Base-by-base conservation (phyloP, 1,140 invertebrate genomes). In the Camponotus pennsylvanicus region DNA sequence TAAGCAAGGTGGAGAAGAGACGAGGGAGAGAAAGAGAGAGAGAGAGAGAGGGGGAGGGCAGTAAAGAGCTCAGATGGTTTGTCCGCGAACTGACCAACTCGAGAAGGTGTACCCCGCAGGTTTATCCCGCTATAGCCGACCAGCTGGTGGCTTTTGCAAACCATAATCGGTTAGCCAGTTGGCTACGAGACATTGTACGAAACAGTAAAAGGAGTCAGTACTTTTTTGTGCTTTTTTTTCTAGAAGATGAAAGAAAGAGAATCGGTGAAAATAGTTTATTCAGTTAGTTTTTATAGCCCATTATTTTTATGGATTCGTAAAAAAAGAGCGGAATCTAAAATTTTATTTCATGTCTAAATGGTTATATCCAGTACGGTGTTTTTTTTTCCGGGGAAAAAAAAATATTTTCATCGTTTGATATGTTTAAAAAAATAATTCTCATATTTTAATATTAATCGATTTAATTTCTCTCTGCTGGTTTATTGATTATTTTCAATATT, bases 51-150 rank as follows among this genome's bases (percentile, higher is more conserved):
- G 32, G 55, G 15, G 18, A 76, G 63, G 15, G 15, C 42, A 71
- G 78, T 87, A 83, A 84, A 90, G 88, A 84, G 71, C 88, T 78
- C 88, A 89, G 89, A 78, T 87, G 85, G 85, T 84, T 78, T n/a
- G 57, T 57, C 8, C 52, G 32, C 21, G 9, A 57, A 55, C 32
- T 13, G 57, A 71, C 42, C 77, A 32, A 40, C 61, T 63, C 52
- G 32, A 52, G 40, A 71, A 79, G 67, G 66, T 40, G 27, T 34
- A 49, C 8, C 8, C n/a, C 15, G 4, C 49, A 78, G 78, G 59
- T 83, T 89, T 40, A 55, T 61, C n/a, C 40, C 34, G 6, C 11
- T 40, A 32, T 21, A 57, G 37, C 69, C 67, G 34, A 75, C 75
- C 55, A 55, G 78, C 69, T 59, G 70, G 59, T 52, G 32, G 63